These are phyloP conservation scores for Salvator merianae DNA, from an alignment of 2,113 vertebrate genomes.

Conservation along the genomic window DNA sequence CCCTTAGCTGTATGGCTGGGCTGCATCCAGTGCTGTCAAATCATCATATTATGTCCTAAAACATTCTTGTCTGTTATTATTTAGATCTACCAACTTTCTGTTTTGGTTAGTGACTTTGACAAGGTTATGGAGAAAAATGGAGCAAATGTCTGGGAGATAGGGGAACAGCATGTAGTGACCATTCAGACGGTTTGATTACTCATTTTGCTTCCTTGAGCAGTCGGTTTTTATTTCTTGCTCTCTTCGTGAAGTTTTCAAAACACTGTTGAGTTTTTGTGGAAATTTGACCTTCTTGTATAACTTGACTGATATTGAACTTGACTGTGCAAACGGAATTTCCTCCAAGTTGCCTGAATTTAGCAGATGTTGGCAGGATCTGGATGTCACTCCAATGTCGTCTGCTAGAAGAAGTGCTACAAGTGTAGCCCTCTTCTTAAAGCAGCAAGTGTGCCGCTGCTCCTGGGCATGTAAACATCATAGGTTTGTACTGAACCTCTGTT, in stretches of 20 bases:
- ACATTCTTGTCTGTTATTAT: too few species aligned
- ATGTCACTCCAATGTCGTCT: too few species aligned
- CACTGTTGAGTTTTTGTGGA: background rate
- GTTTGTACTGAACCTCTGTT: too few species aligned
- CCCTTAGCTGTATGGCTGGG: background rate
- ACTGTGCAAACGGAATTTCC: conserved; percentile 2
- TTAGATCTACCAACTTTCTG: background rate
- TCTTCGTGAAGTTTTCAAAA: background rate
- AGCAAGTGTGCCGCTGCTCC: too few species aligned
- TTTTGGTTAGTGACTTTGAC: conserved; percentile 20
- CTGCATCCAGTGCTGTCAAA: background rate
- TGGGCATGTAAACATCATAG: too few species aligned
- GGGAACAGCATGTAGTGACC: background rate
- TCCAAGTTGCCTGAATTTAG: conserved; percentile 1
- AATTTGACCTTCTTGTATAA: background rate
- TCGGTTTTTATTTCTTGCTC: background rate
- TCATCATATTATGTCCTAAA: too few species aligned
- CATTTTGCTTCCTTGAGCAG: background rate
- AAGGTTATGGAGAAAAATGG: background rate
- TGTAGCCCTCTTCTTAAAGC: too few species aligned
- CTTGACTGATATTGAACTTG: background rate
- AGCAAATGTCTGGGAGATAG: background rate
- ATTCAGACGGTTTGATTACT: conserved; percentile 7
- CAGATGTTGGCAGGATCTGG: background rate
- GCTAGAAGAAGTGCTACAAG: too few species aligned